These are phyloP conservation scores for Drosophila funebris DNA, from an alignment of 1,140 invertebrate species.

Conservation along the genomic window DNA sequence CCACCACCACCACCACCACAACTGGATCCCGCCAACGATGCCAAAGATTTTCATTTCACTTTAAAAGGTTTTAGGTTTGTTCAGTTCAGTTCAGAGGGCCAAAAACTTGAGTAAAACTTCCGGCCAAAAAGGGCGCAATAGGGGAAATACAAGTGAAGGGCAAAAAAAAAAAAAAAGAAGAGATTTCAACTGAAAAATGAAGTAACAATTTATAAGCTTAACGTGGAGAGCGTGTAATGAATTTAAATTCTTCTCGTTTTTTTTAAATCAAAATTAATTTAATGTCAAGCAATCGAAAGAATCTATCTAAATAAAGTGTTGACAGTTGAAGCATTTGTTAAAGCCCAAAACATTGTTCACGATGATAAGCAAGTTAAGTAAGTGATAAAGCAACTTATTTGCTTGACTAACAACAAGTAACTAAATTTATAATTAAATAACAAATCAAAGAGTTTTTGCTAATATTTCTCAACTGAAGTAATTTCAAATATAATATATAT, in stretches of 20 bases:
- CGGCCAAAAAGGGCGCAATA: neutral
- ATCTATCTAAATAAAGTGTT: neutral
- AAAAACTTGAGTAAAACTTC: slow-evolving; percentile 8
- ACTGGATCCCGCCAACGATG: neutral
- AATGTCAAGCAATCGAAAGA: neutral
- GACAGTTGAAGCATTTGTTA: neutral
- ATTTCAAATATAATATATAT: too few relatives aligned
- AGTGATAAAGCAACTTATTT: too few relatives aligned
- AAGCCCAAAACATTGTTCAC: too few relatives aligned
- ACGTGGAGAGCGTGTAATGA: neutral
- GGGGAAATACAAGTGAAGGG: neutral
- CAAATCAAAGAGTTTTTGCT: too few relatives aligned
- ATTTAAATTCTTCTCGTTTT: too few relatives aligned
- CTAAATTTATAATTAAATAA: too few relatives aligned
- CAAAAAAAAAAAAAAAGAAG: too few relatives aligned
- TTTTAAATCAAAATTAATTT: neutral
- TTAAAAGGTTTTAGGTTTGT: slow-evolving; percentile 26
- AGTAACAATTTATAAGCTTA: slow-evolving; percentile 18
- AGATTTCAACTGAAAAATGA: slow-evolving; percentile 20
- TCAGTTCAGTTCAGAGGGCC: too few relatives aligned
- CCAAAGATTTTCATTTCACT: slow-evolving; percentile 26
- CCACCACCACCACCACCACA: neutral
- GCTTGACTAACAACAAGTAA: too few relatives aligned
- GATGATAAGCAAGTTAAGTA: too few relatives aligned
- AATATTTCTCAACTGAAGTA: too few relatives aligned